These are phyloP conservation scores for Drosophila meridionalis DNA, from an alignment of 2,888 invertebrate genomes.

Conservation along the genomic window DNA sequence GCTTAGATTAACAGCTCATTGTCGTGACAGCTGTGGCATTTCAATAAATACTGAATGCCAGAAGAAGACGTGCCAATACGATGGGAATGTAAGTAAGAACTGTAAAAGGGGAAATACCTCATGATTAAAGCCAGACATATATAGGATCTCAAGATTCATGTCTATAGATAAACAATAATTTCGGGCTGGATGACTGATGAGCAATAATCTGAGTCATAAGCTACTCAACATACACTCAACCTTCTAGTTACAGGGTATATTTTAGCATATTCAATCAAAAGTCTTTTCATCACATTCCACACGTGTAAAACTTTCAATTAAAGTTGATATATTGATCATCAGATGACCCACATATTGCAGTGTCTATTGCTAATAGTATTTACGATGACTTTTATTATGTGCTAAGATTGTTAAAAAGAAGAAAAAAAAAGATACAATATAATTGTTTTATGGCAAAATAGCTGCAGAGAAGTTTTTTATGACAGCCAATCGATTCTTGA, in stretches of 20 bases:
- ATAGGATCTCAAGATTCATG: not conserved
- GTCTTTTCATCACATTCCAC: not conserved
- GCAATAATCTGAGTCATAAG: not conserved
- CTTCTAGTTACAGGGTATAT: slow-evolving; percentile 9
- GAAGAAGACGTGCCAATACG: not conserved
- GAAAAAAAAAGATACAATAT: slow-evolving; percentile 24
- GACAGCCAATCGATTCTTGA: slow-evolving; percentile 44
- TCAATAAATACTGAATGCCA: slow-evolving; percentile 9
- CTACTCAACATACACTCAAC: too few species aligned
- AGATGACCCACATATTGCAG: slow-evolving; percentile 64
- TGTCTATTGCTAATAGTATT: slow-evolving; percentile 13
- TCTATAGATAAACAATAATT: not conserved
- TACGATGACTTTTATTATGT: slow-evolving; percentile 54
- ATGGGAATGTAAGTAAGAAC: not conserved
- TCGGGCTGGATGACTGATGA: not conserved
- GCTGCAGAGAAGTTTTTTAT: slow-evolving; percentile 38
- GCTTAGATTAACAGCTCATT: slow-evolving; percentile 40
- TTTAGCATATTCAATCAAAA: not conserved
- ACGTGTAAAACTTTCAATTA: slow-evolving; percentile 29
- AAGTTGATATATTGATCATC: slow-evolving; percentile 28
- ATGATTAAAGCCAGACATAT: not conserved
- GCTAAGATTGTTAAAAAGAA: slow-evolving; percentile 51
- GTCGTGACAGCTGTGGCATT: slow-evolving; percentile 34
- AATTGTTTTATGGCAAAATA: slow-evolving; percentile 51
- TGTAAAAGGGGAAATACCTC: not conserved